Conservation (phyloP, 2,888 invertebrate species). For the Eledona agricola region DNA sequence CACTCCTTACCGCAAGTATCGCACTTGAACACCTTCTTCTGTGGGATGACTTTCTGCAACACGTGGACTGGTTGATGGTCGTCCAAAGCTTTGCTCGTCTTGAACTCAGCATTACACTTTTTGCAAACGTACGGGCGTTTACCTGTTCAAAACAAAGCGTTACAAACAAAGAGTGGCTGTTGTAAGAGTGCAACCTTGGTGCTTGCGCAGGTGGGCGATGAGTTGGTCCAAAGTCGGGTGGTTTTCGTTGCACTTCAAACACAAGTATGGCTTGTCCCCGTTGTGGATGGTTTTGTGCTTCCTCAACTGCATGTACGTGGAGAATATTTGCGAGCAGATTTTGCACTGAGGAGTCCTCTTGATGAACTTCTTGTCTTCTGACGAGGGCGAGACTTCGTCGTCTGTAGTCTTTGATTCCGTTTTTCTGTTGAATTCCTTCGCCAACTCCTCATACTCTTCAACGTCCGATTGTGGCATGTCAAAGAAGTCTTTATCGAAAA, state of each 20-base stretch:
- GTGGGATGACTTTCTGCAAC: constrained; percentile 47
- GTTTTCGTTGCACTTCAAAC: constrained; percentile 47
- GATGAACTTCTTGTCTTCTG: constrained; percentile 16
- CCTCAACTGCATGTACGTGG: constrained; percentile 49
- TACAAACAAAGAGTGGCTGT: neutral
- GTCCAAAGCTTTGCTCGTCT: constrained; percentile 49
- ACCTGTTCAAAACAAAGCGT: constrained; percentile 44
- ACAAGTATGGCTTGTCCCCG: constrained; percentile 53
- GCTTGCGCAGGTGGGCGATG: constrained; percentile 55
- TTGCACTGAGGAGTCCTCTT: constrained; percentile 50
- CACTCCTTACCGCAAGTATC: constrained; percentile 56
- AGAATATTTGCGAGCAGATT: constrained; percentile 54
- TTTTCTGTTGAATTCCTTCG: constrained; percentile 3
- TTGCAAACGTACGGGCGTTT: constrained; percentile 57
- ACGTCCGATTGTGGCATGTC: constrained; percentile 8
- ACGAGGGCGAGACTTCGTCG: neutral
- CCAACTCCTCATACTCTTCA: constrained; percentile 14
- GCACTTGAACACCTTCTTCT: constrained; percentile 53
- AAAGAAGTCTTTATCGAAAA: constrained; percentile 16
- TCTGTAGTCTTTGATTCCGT: constrained; percentile 2
- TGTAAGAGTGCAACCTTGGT: no score
- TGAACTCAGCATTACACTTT: constrained; percentile 55
- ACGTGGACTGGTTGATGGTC: constrained; percentile 54
- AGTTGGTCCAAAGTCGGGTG: constrained; percentile 52
- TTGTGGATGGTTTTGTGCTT: constrained; percentile 51